Base-by-base conservation (phyloP, 1,140 invertebrate genomes). In the Forficula auricularia region DNA sequence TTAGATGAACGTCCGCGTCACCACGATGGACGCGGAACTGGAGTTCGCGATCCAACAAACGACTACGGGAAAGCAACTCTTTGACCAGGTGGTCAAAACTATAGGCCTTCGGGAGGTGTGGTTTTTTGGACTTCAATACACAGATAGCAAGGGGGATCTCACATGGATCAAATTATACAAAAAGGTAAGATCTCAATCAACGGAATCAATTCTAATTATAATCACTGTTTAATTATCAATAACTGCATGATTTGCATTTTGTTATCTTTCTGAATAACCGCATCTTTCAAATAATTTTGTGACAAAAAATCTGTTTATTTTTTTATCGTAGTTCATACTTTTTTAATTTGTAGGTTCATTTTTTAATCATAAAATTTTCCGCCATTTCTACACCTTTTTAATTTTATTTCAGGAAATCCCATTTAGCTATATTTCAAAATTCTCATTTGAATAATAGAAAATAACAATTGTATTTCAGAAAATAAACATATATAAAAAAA, bases 111-210 rank as follows among this genome's bases (percentile, higher is more conserved):
- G 96, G 48, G 96, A 99, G 69, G 94, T 98, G 47, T 99, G 96
- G 96, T 99, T 97, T 69, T 99, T 99, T 66, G 96, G 96, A 40
- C 76, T 99, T 10, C 95, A 98, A 63, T 99, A 98, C 65, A 89
- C 87, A 45, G 96, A 99, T 65, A 89, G 79, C 52, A 98, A 98
- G 66, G 90, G 88, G 30, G 91, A 94, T 59, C 73, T 85, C 46
- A 98, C 94, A 20, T 99, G 96, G 96, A 82, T 99, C 50, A 98
- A 99, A 66, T 72, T 98, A 30, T 98, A 98, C 65, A 98, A 98
- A 73, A 98, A 97, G 82, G 94, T 97, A 74, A 65, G 67, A 57
- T 16, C 10, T 27, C n/a, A n/a, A n/a, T n/a, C n/a, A n/a, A 9
- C 9, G n/a, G 31, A n/a, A 32, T 9, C 31, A 32, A n/a, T 32